These are phyloP conservation scores for Crioceris asparagi DNA, from an alignment of 2,888 invertebrate species.

Conservation along the genomic window DNA sequence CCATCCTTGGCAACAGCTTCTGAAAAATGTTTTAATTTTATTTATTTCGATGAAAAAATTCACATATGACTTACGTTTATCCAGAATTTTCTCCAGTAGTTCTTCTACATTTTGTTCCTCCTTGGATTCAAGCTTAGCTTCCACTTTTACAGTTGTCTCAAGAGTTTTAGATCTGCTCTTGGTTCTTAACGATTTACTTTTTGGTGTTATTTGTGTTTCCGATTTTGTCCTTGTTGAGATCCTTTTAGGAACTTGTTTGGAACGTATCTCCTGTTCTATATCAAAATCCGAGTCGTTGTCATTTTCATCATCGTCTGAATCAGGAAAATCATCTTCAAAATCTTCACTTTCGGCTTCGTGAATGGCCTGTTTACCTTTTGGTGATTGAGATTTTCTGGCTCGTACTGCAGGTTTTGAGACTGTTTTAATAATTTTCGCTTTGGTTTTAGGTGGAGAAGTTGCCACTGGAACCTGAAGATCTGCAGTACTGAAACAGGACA, in stretches of 20 bases:
- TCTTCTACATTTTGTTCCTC: slow-evolving; percentile 29
- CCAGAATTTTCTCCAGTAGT: slow-evolving; percentile 38
- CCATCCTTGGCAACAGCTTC: too few relatives aligned
- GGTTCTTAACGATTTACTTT: slow-evolving; percentile 6
- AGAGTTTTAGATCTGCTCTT: slow-evolving; percentile 2
- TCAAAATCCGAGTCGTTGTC: slow-evolving; percentile 45
- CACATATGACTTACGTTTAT: too few relatives aligned
- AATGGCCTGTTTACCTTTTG: slow-evolving; percentile 11
- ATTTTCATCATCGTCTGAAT: slow-evolving; percentile 36
- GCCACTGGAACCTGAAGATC: too few relatives aligned
- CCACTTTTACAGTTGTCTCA: slow-evolving; percentile 25
- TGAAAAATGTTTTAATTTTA: too few relatives aligned
- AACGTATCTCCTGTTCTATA: slow-evolving; percentile 25
- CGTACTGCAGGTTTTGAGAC: slow-evolving; percentile 8
- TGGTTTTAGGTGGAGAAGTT: slow-evolving; percentile 9
- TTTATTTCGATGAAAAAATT: too few relatives aligned
- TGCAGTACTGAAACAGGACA: too few relatives aligned
- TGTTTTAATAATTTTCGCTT: slow-evolving; percentile 14
- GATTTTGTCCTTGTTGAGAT: slow-evolving; percentile 21
- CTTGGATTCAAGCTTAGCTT: slow-evolving; percentile 23
- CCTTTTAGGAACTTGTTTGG: slow-evolving; percentile 23
- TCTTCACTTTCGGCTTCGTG: slow-evolving; percentile 16
- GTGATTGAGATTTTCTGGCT: too few relatives aligned
- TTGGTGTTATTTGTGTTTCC: slow-evolving; percentile 2
- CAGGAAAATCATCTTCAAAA: slow-evolving; percentile 37